phyloP scores from a whole-genome alignment of 2,113 vertebrate genomes.

The Dipodomys spectabilis region DNA sequence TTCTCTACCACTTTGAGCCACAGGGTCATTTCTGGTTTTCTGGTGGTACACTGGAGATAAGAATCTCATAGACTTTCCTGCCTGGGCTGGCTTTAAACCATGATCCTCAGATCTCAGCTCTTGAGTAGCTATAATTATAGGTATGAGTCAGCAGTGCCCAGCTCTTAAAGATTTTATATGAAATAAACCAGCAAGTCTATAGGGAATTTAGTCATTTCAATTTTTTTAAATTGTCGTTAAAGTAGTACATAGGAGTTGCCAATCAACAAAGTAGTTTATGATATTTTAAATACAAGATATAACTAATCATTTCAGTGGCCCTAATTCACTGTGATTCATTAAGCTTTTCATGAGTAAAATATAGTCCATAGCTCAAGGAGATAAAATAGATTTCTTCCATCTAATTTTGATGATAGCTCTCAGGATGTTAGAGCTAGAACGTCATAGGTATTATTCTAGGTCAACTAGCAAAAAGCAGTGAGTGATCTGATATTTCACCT shows the following conservation, averaged over 20 bases:
- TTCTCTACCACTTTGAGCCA: too few species aligned
- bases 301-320: conserved; percentile 10
- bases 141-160: too few species aligned
- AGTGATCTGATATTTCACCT: not conserved
- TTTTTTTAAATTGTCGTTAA: too few species aligned
- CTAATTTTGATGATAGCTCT: not conserved
- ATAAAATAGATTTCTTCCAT: not conserved
- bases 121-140: too few species aligned
- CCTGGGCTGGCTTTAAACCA: too few species aligned
- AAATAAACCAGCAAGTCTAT: conserved; percentile 33
- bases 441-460: not conserved
- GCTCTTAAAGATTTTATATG: conserved; percentile 37
- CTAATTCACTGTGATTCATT: conserved; percentile 6
- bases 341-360: not conserved
- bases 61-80: too few species aligned
- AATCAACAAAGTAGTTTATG: too few species aligned
- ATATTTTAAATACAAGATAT: conserved; percentile 35
- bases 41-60: too few species aligned
- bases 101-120: too few species aligned
- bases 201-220: not conserved
- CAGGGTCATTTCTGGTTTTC: too few species aligned
- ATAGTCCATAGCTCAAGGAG: not conserved
- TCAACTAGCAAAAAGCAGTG: not conserved
- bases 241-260: too few species aligned
- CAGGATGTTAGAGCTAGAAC: not conserved